Percentiles rank a stretch among this genome's conserved stretches.
Evolutionary conservation across 37 sponge, comb jelly and placozoan species (phyloP).

Genomic region (Oscarella lobularis): DNA sequence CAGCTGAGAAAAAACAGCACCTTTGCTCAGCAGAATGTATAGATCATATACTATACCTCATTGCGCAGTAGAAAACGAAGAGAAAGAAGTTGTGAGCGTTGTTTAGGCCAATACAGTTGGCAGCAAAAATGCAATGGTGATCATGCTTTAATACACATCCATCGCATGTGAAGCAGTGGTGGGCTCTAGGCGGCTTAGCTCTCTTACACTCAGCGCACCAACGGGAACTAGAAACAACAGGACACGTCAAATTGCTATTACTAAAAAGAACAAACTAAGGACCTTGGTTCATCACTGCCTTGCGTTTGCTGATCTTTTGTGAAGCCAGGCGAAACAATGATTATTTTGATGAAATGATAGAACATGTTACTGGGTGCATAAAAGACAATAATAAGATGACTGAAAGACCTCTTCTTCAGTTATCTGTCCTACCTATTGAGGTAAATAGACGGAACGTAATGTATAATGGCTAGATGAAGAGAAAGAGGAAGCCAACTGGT

Average conservation of each 20-base stretch:
- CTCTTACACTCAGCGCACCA: neutral
- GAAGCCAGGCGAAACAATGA: neutral
- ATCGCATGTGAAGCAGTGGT: constrained; percentile 1
- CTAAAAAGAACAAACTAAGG: neutral
- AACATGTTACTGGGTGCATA: constrained; percentile 1
- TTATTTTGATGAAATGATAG: constrained; percentile 1
- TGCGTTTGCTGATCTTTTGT: too few relatives aligned
- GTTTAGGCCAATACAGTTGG: constrained; percentile 7
- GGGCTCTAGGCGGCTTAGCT: constrained; percentile 7
- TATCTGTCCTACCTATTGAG: neutral
- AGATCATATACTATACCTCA: neutral
- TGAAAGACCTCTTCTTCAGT: neutral
- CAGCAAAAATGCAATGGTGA: constrained; percentile 10
- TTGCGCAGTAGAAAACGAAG: neutral
- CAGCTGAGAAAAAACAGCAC: neutral
- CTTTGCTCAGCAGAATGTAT: neutral
- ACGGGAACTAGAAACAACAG: neutral
- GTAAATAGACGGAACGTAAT: neutral
- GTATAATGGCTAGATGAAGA: neutral
- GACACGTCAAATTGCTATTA: neutral
- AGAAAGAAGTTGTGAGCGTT: constrained; percentile 4
- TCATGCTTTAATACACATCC: neutral
- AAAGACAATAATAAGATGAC: neutral
- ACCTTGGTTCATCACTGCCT: too few relatives aligned
- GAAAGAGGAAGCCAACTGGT: neutral